phyloP scores from a whole-genome alignment of 2,888 invertebrate genomes.

The Drosophila nr. medialis region DNA sequence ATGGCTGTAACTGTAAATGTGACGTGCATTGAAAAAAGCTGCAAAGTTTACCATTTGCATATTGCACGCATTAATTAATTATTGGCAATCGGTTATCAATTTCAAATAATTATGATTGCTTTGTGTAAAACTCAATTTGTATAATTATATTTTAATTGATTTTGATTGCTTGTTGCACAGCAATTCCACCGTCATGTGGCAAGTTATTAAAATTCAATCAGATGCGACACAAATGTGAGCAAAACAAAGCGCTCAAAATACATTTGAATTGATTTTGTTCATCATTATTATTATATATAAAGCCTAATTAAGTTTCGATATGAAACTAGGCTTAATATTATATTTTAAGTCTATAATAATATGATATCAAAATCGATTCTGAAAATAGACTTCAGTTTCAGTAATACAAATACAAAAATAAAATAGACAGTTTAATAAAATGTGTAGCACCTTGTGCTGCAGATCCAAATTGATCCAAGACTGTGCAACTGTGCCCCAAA shows the following conservation, averaged over 20 bases:
- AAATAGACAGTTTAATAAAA: too few species aligned
- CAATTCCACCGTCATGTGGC: background rate
- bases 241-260: background rate
- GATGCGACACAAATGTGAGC: background rate
- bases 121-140: background rate
- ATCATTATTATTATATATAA: background rate
- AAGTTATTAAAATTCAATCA: background rate
- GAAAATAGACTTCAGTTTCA: background rate
- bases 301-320: too few species aligned
- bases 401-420: too few species aligned
- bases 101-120: background rate
- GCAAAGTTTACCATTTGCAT: background rate
- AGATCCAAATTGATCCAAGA: background rate
- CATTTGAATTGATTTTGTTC: background rate
- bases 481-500: background rate
- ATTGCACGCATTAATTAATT: slow-evolving; percentile 15
- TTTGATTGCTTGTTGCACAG: background rate
- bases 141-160: background rate
- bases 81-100: background rate
- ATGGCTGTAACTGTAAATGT: background rate
- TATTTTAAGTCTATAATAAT: background rate
- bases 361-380: background rate
- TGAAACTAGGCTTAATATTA: background rate
- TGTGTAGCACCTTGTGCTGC: too few species aligned
- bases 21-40: background rate